These are phyloP conservation scores for Stichodactyla helianthus DNA, from an alignment of 64 coral and sea anemone genomes.

Conservation along the genomic window DNA sequence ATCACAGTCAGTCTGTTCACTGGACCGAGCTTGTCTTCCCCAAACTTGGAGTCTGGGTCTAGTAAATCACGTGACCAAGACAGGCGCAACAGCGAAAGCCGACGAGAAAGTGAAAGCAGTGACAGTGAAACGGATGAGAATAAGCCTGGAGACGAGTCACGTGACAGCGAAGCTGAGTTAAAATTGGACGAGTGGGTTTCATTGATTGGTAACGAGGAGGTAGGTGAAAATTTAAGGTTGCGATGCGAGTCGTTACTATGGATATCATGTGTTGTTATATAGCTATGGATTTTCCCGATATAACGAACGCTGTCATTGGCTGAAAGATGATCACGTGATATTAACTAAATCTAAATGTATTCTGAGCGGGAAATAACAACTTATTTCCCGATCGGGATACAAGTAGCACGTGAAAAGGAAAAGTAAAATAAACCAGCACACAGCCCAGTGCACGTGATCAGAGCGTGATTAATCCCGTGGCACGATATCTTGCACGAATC, in stretches of 20 bases:
- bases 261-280: background rate
- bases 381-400: too few species aligned
- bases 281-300: too few species aligned
- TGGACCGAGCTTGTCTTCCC: slow-evolving; percentile 82
- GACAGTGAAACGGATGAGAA: slow-evolving; percentile 82
- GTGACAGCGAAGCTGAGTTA: slow-evolving; percentile 53
- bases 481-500: too few species aligned
- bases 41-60: slow-evolving; percentile 61
- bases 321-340: too few species aligned
- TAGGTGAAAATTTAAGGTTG: background rate
- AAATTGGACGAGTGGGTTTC: slow-evolving; percentile 88
- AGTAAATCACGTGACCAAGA: slow-evolving; percentile 49
- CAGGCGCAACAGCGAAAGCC: slow-evolving; percentile 47
- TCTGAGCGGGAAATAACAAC: too few species aligned
- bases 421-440: too few species aligned
- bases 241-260: background rate
- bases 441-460: too few species aligned
- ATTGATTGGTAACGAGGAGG: slow-evolving; percentile 73
- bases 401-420: too few species aligned
- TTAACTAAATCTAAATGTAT: too few species aligned
- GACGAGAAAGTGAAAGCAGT: slow-evolving; percentile 73
- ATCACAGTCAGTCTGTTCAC: slow-evolving; percentile 65
- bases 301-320: too few species aligned
- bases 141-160: slow-evolving; percentile 41
- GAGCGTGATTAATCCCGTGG: too few species aligned